Conservation (phyloP, 2,888 invertebrate species). For the Cataglyphis albicans region DNA sequence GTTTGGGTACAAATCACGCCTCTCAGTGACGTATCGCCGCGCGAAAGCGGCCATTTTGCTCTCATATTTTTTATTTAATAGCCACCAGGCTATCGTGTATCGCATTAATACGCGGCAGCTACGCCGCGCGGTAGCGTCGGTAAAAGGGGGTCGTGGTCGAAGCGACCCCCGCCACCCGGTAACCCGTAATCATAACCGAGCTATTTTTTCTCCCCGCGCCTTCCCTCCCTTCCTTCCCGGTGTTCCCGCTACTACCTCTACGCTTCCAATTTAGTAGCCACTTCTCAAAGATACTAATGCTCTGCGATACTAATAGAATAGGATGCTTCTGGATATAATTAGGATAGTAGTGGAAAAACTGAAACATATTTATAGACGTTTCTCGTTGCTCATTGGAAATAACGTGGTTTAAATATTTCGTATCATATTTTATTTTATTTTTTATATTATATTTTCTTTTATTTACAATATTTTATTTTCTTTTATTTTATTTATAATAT, state of each 20-base stretch:
- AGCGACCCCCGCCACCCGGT: slow-evolving; percentile 74
- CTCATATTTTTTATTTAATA: slow-evolving; percentile 78
- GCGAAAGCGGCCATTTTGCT: slow-evolving; percentile 77
- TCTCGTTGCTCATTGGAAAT: background rate
- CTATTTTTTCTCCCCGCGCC: slow-evolving; percentile 70
- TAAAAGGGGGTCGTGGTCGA: slow-evolving; percentile 76
- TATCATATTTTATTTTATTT: no score
- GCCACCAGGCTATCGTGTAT: slow-evolving; percentile 77
- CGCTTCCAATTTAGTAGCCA: slow-evolving; percentile 56
- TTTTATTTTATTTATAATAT: no score
- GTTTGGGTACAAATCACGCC: slow-evolving; percentile 74
- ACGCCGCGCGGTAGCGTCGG: slow-evolving; percentile 72
- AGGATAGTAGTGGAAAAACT: background rate
- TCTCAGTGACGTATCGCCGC: slow-evolving; percentile 76
- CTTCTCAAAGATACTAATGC: slow-evolving; percentile 47
- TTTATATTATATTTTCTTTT: no score
- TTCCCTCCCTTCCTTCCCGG: slow-evolving; percentile 36
- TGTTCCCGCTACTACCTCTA: slow-evolving; percentile 44
- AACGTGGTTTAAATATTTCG: background rate
- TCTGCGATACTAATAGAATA: background rate
- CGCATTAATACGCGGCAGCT: slow-evolving; percentile 76
- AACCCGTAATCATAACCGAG: slow-evolving; percentile 76
- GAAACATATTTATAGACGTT: background rate
- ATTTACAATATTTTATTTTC: no score
- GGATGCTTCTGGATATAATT: background rate